Percentiles rank a stretch among this genome's conserved stretches.
Conservation (phyloP, 2,797 vertebrate genomes). For the Neosalanx taihuensis region DNA sequence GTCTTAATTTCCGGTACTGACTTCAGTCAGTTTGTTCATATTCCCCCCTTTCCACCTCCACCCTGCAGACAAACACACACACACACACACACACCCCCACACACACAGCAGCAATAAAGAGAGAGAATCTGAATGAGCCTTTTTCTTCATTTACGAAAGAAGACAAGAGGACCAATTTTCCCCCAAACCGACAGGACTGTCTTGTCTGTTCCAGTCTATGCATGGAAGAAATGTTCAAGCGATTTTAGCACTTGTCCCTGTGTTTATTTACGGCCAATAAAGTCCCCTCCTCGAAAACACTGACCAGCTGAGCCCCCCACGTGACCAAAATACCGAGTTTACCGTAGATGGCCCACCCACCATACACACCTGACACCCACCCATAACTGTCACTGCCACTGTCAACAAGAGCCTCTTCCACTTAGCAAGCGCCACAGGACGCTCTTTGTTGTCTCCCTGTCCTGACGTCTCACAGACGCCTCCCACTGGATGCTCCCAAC, state of each 20-base stretch:
- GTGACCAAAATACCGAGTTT: slow-evolving; percentile 57
- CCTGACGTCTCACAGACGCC: slow-evolving; percentile 20
- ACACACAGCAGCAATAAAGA: slow-evolving; percentile 31
- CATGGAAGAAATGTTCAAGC: slow-evolving; percentile 49
- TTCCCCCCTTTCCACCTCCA: slow-evolving; percentile 20
- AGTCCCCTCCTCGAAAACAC: slow-evolving; percentile 55
- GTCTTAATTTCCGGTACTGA: slow-evolving; percentile 19
- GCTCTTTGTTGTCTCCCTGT: slow-evolving; percentile 13
- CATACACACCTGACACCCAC: slow-evolving; percentile 61
- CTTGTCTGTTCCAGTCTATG: too few relatives aligned
- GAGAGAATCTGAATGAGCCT: too few relatives aligned
- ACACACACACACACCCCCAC: not conserved
- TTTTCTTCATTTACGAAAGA: too few relatives aligned
- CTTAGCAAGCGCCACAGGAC: slow-evolving; percentile 32
- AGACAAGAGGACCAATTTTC: too few relatives aligned
- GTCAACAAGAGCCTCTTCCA: not conserved
- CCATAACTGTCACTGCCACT: slow-evolving; percentile 35
- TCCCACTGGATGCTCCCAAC: slow-evolving; percentile 49
- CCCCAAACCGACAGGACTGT: too few relatives aligned
- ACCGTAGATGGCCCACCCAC: slow-evolving; percentile 40
- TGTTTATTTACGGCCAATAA: slow-evolving; percentile 69
- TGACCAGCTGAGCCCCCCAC: slow-evolving; percentile 67
- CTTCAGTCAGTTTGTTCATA: slow-evolving; percentile 12
- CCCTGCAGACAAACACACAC: not conserved
- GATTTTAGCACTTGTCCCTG: slow-evolving; percentile 46